Percentiles rank a stretch among this genome's conserved stretches.
These are phyloP conservation scores for Saguinus midas DNA, from an alignment of 2,113 vertebrate genomes.

Conservation along the genomic window DNA sequence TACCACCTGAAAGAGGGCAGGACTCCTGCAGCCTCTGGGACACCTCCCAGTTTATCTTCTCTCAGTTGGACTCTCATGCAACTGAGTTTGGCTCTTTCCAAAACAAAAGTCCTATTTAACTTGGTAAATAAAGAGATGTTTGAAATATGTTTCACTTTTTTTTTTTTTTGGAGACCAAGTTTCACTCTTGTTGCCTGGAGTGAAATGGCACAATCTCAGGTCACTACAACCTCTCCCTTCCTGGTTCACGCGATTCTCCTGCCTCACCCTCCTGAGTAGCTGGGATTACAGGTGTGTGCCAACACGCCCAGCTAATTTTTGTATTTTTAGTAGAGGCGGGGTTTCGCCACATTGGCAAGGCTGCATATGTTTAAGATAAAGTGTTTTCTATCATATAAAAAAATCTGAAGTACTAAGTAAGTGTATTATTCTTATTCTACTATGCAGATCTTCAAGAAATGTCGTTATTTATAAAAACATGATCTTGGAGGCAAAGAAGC, in stretches of 20 bases:
- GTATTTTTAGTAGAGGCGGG: too few relatives aligned
- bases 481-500: not conserved
- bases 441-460: conserved; percentile 41
- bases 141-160: not conserved
- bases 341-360: too few relatives aligned
- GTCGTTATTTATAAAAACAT: conserved; percentile 50
- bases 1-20: not conserved
- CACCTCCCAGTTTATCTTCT: not conserved
- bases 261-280: too few relatives aligned
- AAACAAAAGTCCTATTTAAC: not conserved
- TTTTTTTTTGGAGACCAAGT: too few relatives aligned
- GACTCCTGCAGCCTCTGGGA: not conserved
- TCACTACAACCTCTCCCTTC: too few relatives aligned
- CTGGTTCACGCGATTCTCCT: too few relatives aligned
- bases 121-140: not conserved
- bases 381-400: conserved; percentile 4
- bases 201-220: too few relatives aligned
- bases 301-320: too few relatives aligned
- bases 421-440: conserved; percentile 6
- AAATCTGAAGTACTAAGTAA: conserved; percentile 10
- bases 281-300: too few relatives aligned
- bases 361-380: not conserved
- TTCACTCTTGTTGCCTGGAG: too few relatives aligned
- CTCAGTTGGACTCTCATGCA: not conserved
- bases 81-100: not conserved